phyloP scores from a whole-genome alignment of 1,140 invertebrate genomes.

The Ceratosolen solmsi region DNA sequence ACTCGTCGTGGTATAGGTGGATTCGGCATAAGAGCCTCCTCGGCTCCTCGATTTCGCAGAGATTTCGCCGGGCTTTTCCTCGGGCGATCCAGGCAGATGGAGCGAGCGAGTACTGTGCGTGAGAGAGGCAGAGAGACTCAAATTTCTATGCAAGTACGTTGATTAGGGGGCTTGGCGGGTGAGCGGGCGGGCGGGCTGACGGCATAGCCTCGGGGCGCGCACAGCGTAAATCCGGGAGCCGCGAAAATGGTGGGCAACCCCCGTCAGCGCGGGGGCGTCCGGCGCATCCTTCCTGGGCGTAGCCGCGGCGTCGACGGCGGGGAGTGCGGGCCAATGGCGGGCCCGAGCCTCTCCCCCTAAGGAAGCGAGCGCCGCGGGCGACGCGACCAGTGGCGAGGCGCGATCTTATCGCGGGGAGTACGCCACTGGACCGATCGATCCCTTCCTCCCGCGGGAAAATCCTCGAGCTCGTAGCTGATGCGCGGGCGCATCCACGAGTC shows the following conservation, averaged over 20 bases:
- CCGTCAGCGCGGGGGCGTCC: slow-evolving; percentile 47
- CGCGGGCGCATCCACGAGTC: no score
- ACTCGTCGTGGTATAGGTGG: no score
- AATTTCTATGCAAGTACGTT: no score
- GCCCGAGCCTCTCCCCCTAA: not conserved
- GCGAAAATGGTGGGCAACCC: slow-evolving; percentile 40
- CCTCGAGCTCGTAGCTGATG: not conserved
- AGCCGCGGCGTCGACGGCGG: slow-evolving; percentile 54
- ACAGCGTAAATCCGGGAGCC: not conserved
- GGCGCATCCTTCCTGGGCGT: slow-evolving; percentile 73
- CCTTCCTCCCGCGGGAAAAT: slow-evolving; percentile 8
- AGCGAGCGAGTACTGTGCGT: no score
- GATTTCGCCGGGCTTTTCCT: no score
- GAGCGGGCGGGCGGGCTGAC: not conserved
- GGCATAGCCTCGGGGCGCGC: not conserved
- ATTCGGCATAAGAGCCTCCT: no score
- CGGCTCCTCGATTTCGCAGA: no score
- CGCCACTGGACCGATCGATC: slow-evolving; percentile 45
- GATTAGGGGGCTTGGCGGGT: no score
- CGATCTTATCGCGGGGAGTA: slow-evolving; percentile 42
- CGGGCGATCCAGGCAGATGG: no score
- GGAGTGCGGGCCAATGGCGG: slow-evolving; percentile 60
- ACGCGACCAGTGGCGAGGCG: slow-evolving; percentile 34
- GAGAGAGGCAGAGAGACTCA: no score
- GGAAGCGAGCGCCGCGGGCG: not conserved